Conservation (phyloP, 1,140 invertebrate species). For the Oscheius sp. region DNA sequence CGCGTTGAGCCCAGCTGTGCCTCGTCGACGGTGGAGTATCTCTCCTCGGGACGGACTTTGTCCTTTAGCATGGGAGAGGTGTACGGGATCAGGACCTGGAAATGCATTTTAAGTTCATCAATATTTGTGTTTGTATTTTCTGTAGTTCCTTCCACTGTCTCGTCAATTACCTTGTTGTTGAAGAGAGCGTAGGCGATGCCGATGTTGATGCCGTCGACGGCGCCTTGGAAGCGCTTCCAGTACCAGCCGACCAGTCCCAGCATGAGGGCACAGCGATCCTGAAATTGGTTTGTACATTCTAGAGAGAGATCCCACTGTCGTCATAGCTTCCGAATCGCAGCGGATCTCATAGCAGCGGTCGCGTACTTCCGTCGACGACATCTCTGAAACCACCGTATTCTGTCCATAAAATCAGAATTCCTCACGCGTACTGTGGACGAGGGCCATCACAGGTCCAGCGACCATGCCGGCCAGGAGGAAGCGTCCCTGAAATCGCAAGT, state of each 20-base stretch:
- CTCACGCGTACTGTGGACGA: not conserved
- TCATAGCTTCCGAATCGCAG: slow-evolving; percentile 32
- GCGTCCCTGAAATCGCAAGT: slow-evolving; percentile 44
- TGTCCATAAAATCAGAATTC: too few species aligned
- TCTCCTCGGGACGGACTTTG: slow-evolving; percentile 29
- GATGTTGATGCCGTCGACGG: slow-evolving; percentile 54
- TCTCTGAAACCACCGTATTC: not conserved
- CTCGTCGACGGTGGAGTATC: not conserved
- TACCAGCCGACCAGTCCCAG: slow-evolving; percentile 56
- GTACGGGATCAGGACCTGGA: slow-evolving; percentile 39
- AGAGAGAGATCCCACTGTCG: not conserved
- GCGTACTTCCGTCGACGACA: slow-evolving; percentile 25
- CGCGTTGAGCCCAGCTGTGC: not conserved
- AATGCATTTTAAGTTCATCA: not conserved
- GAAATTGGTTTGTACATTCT: not conserved
- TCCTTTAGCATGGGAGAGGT: slow-evolving; percentile 37
- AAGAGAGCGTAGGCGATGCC: slow-evolving; percentile 46
- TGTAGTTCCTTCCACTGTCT: not conserved
- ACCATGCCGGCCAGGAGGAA: slow-evolving; percentile 46
- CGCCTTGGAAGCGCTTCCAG: slow-evolving; percentile 57
- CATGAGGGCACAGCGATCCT: slow-evolving; percentile 44
- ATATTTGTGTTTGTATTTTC: not conserved
- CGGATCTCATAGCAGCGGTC: slow-evolving; percentile 51
- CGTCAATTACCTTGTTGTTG: slow-evolving; percentile 27
- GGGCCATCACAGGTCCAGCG: slow-evolving; percentile 41